A percentile compares a stretch with the other conserved stretches of the same genome.
Conservation (phyloP, 2,797 vertebrate species). For the Botia kubotai region DNA sequence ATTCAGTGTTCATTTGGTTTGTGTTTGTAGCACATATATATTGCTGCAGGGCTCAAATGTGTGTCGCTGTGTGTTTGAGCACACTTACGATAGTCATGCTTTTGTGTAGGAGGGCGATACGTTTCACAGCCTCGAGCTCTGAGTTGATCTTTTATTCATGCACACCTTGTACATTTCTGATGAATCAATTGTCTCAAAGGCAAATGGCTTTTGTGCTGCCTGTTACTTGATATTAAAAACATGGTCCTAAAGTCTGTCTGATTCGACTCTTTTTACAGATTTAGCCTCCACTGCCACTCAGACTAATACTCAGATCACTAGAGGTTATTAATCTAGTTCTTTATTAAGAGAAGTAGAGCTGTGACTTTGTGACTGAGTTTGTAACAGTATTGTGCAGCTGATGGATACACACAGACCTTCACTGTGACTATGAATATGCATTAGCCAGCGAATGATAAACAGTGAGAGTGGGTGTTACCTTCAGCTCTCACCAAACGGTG, state of each 20-base stretch:
- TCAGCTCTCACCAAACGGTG: conserved; percentile 63
- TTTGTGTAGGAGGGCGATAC: conserved; percentile 45
- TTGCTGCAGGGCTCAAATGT: conserved; percentile 8
- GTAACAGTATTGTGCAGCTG: conserved; percentile 64
- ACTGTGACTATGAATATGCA: conserved; percentile 80
- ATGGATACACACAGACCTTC: conserved; percentile 56
- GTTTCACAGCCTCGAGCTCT: conserved; percentile 47
- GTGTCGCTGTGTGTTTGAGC: not conserved
- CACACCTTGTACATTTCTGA: conserved; percentile 41
- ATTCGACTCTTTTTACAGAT: not conserved
- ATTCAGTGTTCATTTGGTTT: conserved; percentile 20
- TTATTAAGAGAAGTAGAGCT: conserved; percentile 71
- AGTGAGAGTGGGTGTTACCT: conserved; percentile 75
- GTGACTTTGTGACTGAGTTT: conserved; percentile 73
- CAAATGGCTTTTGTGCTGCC: conserved; percentile 33
- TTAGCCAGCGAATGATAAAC: conserved; percentile 65
- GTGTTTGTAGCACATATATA: not conserved
- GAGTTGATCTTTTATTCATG: conserved; percentile 57
- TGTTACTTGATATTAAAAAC: conserved; percentile 40
- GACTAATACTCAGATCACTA: conserved; percentile 70
- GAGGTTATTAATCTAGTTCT: conserved; percentile 77
- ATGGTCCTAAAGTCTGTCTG: conserved; percentile 25
- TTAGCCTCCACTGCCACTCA: not conserved
- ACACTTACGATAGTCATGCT: conserved; percentile 19
- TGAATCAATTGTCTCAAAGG: conserved; percentile 41